Percentiles rank a stretch among this genome's conserved stretches.
These are phyloP conservation scores for Eospalax fontanierii DNA, from an alignment of 2,797 vertebrate genomes.

Conservation along the genomic window DNA sequence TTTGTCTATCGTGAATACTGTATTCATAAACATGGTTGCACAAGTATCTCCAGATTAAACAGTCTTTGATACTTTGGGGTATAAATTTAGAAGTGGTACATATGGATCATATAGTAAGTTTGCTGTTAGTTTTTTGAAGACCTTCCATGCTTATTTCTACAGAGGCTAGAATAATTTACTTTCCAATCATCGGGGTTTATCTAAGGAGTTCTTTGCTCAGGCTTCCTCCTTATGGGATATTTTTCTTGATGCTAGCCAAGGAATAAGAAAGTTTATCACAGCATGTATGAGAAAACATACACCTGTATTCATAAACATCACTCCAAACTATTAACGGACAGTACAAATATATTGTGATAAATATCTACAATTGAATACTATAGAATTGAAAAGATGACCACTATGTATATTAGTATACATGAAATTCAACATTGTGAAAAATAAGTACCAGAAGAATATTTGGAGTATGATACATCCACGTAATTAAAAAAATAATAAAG, in stretches of 20 bases:
- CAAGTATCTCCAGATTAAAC: background rate
- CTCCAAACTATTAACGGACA: background rate
- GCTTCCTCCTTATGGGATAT: background rate
- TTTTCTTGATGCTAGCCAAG: background rate
- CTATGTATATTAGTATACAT: background rate
- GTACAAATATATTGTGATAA: background rate
- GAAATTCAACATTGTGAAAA: background rate
- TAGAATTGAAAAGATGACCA: background rate
- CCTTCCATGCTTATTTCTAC: background rate
- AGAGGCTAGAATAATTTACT: background rate
- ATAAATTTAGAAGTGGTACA: background rate
- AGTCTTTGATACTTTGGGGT: background rate
- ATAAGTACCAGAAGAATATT: background rate
- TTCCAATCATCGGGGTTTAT: background rate
- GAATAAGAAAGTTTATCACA: background rate
- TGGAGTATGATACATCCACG: background rate
- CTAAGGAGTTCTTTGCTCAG: background rate
- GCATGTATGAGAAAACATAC: background rate
- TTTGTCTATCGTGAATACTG: background rate
- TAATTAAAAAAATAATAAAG: background rate
- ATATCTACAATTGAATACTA: background rate
- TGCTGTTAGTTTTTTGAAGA: background rate
- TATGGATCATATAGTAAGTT: background rate
- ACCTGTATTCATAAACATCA: background rate
- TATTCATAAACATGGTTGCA: background rate